A percentile compares a stretch with the other conserved stretches of the same genome.
Evolutionary conservation across 2,113 vertebrate species (phyloP).

Genomic region (Clupea harengus): DNA sequence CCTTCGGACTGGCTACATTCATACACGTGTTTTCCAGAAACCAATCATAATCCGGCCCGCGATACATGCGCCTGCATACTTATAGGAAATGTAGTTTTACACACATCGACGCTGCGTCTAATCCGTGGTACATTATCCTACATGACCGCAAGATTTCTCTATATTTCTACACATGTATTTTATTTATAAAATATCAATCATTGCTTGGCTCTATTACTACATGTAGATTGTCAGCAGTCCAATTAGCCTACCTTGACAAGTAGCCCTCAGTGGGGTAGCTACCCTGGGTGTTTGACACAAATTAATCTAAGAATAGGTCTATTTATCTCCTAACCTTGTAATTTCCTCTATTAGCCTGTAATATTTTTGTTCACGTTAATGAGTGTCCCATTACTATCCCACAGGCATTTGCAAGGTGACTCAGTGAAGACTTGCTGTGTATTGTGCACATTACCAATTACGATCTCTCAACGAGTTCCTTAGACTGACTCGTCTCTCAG

Average conservation of each 20-base stretch:
- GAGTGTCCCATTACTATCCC: not conserved
- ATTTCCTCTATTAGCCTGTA: not conserved
- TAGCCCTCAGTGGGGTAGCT: too few species aligned
- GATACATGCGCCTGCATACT: fast-evolving
- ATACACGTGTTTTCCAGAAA: constrained; percentile 28
- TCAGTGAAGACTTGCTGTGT: not conserved
- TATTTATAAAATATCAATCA: not conserved
- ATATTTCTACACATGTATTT: too few species aligned
- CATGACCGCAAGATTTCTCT: too few species aligned
- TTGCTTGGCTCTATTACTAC: not conserved
- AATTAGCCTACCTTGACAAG: too few species aligned
- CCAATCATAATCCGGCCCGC: constrained; percentile 46
- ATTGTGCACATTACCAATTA: not conserved
- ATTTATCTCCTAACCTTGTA: not conserved
- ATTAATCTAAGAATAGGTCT: not conserved
- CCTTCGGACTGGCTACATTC: constrained; percentile 29
- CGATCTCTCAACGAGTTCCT: not conserved
- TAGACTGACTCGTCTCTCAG: not conserved
- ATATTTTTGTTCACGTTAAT: not conserved
- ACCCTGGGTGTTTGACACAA: too few species aligned
- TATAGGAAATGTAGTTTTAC: constrained; percentile 52
- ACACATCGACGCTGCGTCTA: not conserved
- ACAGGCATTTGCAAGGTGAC: not conserved
- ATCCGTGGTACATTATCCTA: too few species aligned
- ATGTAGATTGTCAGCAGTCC: too few species aligned